Evolutionary conservation across 2,113 vertebrate species (phyloP).

Genomic region (Puntigrus tetrazona): DNA sequence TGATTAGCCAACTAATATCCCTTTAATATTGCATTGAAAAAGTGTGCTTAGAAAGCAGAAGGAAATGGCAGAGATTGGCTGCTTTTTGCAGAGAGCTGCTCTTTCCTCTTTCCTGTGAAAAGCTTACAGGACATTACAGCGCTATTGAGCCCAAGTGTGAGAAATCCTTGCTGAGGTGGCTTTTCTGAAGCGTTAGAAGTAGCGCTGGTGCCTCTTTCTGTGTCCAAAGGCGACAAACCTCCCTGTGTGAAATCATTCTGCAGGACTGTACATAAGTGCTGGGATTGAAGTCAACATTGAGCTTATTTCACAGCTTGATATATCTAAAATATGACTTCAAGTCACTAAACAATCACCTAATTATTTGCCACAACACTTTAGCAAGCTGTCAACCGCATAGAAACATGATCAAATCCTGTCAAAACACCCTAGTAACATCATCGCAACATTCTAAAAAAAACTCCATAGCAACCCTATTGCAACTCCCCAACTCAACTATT

Average conservation of each 20-base stretch:
- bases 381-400: too few relatives aligned
- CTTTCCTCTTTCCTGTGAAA: conserved; percentile 20
- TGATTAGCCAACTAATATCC: not conserved
- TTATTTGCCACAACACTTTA: not conserved
- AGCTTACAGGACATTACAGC: conserved; percentile 25
- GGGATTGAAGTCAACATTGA: not conserved
- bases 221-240: conserved; percentile 18
- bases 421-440: not conserved
- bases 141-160: conserved; percentile 10
- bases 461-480: not conserved
- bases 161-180: conserved; percentile 27
- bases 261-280: not conserved
- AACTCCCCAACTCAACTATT: not conserved
- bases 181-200: conserved; percentile 1
- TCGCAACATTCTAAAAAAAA: too few relatives aligned
- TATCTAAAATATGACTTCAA: not conserved
- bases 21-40: not conserved
- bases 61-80: not conserved
- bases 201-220: not conserved
- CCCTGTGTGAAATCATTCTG: conserved; percentile 1
- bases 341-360: not conserved
- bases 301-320: not conserved
- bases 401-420: too few relatives aligned
- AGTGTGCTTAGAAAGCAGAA: not conserved
- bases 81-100: conserved; percentile 9